phyloP scores from a whole-genome alignment of 2,797 vertebrate genomes.

The Hippopotamyrus pictus region DNA sequence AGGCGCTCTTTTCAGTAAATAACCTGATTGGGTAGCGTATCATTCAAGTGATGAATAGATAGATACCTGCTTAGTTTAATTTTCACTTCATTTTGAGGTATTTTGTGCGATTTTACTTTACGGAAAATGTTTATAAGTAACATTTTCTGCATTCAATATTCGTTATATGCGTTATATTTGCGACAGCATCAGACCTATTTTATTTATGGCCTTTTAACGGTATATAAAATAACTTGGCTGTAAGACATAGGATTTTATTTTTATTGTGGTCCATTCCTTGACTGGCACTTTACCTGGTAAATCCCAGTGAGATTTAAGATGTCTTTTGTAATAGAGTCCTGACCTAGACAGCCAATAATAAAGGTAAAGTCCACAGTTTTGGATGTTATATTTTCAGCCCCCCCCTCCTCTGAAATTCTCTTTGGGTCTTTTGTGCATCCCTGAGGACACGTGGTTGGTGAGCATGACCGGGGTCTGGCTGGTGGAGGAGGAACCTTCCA shows the following conservation, averaged over 20 bases:
- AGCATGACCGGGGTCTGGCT: not conserved
- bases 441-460: not conserved
- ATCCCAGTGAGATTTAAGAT: not conserved
- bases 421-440: constrained; percentile 2
- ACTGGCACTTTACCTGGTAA: not conserved
- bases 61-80: not conserved
- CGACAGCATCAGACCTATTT: not conserved
- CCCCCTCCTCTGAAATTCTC: not conserved
- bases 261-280: not conserved
- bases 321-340: not conserved
- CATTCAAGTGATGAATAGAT: not conserved
- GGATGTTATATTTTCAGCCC: not conserved
- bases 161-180: not conserved
- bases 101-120: not conserved
- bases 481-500: not conserved
- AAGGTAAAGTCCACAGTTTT: not conserved
- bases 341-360: not conserved
- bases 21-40: not conserved
- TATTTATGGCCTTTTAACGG: not conserved
- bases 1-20: constrained; percentile 38
- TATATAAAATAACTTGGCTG: not conserved
- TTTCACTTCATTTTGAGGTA: not conserved
- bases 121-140: not conserved
- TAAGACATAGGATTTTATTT: not conserved
- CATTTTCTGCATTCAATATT: not conserved